A percentile compares a stretch with the other conserved stretches of the same genome.
Evolutionary conservation across 2,113 vertebrate genomes (phyloP).

Genomic region (Micromys minutus): DNA sequence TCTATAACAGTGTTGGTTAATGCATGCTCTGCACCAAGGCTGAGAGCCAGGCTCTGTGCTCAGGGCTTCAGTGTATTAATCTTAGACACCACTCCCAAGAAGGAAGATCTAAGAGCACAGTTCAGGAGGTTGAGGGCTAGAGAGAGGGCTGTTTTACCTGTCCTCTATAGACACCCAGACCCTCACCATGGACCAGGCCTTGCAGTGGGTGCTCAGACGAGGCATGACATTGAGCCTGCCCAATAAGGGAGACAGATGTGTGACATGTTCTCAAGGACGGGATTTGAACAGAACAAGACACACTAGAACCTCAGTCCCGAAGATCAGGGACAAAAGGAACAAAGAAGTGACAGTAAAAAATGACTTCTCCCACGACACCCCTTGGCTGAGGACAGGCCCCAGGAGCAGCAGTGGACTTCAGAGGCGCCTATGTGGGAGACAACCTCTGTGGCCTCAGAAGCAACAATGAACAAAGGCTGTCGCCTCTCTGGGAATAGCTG

Average conservation of each 20-base stretch:
- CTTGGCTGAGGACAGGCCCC: slow-evolving; percentile 55
- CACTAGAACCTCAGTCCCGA: not conserved
- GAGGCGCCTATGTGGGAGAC: slow-evolving; percentile 46
- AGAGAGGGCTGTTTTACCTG: not conserved
- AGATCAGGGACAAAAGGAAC: slow-evolving; percentile 47
- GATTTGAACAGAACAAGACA: slow-evolving; percentile 37
- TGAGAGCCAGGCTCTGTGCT: not conserved
- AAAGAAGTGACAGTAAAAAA: slow-evolving; percentile 10
- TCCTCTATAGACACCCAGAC: not conserved
- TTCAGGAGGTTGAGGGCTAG: not conserved
- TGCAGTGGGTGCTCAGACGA: not conserved
- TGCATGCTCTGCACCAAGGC: not conserved
- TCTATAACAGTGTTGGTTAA: not conserved
- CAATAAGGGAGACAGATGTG: not conserved
- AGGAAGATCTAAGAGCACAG: not conserved
- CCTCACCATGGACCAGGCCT: not conserved
- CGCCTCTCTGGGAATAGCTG: slow-evolving; percentile 48
- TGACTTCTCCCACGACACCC: slow-evolving; percentile 55
- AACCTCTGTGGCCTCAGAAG: slow-evolving; percentile 51
- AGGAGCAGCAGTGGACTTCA: not conserved
- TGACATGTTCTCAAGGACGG: not conserved
- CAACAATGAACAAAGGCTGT: slow-evolving; percentile 77
- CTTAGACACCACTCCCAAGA: not conserved
- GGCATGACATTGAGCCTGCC: not conserved
- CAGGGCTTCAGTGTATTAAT: no score